Evolutionary conservation across 2,113 vertebrate species (phyloP), one percentile per base, ranked within the genome.

Genomic region (Poeciliopsis turrubarensis): DNA sequence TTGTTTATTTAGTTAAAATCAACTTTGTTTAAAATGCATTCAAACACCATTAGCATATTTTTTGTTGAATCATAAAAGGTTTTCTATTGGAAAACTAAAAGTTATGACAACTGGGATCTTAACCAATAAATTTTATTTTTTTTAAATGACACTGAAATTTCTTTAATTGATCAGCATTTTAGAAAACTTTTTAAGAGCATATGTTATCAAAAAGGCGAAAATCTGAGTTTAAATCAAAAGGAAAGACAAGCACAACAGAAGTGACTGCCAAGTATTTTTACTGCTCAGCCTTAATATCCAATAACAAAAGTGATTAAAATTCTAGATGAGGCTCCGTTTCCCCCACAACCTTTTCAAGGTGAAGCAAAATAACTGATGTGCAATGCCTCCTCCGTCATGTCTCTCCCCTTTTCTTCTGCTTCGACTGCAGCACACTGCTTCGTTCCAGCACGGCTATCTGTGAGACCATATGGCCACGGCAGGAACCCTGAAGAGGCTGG

Each of bases 381-480:
- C 2, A 2, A 65, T 29, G 26, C 62, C 64, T 72, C 77, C 25
- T 26, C 60, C 72, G 54, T 87, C 81, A 71, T 68, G 65, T 74
- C 68, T 71, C 65, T 30, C 54, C 30, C 65, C 67, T 22, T 17
- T 75, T 73, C 25, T 54, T 72, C 62, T 80, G 73, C 78, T 87
- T 63, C 77, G 54, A 30, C 84, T 68, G 75, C 73, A 85, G 77
- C 83, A 88, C 78, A 78, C 84, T 54, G 84, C 84, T 88, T 74
- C 69, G 81, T 82, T 90, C 88, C 88, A 89, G 81, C 83, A 70
- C 37, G 81, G 81, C 86, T 90, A 87, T 91, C 90, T 90, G 83
- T 73, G 80, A 86, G 81, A 87, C 87, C 92, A 91, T 93, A 90
- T 93, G 92, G 80, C 89, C 89, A 80, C 73, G 31, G 89, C 89